Conservation (phyloP, 2,888 invertebrate genomes). For the Andrena fulva region DNA sequence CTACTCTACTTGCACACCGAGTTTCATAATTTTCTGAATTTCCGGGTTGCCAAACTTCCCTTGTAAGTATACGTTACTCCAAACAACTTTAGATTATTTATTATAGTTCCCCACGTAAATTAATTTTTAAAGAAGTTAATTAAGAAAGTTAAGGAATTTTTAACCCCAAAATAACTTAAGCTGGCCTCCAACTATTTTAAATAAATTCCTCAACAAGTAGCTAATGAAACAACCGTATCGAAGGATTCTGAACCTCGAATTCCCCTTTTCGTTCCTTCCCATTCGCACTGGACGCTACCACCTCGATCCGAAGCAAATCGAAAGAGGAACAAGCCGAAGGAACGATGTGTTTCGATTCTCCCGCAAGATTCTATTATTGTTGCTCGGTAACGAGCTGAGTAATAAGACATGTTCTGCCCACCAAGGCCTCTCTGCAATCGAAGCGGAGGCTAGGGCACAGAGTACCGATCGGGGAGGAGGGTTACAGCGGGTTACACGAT, state of each 20-base stretch:
- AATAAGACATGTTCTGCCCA: conserved; percentile 45
- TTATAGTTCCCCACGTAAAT: too few species aligned
- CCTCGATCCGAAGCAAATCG: conserved; percentile 19
- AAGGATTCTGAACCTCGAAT: not conserved
- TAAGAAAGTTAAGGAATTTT: not conserved
- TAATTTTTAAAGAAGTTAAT: too few species aligned
- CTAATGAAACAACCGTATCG: not conserved
- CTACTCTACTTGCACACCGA: too few species aligned
- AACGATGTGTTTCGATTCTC: conserved; percentile 13
- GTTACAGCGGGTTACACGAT: conserved; percentile 57
- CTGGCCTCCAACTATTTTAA: not conserved
- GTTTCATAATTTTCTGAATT: too few species aligned
- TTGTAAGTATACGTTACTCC: too few species aligned
- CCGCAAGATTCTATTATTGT: conserved; percentile 51
- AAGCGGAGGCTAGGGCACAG: conserved; percentile 9
- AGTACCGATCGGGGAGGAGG: conserved; percentile 21
- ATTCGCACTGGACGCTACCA: not conserved
- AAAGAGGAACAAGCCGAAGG: conserved; percentile 5
- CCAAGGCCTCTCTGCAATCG: conserved; percentile 25
- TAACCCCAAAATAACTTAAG: not conserved
- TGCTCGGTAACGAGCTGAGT: conserved; percentile 52
- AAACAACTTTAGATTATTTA: too few species aligned
- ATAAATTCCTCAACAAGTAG: conserved; percentile 3
- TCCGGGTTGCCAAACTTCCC: too few species aligned
- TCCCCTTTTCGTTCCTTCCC: conserved; percentile 9